Conservation (phyloP, 2,797 vertebrate genomes). For the Ambastaia sidthimunki region DNA sequence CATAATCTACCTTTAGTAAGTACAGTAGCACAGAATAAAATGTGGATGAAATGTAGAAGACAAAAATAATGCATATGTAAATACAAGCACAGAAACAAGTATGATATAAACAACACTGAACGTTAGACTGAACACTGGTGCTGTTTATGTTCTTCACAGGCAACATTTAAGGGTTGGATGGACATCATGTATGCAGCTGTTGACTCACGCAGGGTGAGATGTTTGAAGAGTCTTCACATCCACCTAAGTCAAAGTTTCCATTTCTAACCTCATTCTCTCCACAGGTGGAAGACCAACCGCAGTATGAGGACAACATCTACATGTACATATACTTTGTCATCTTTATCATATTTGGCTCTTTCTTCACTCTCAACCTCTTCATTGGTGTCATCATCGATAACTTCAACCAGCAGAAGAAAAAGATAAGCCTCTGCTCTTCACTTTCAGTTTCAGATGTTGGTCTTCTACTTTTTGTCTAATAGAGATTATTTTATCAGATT, state of each 20-base stretch:
- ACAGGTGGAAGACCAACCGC: slow-evolving; percentile 88
- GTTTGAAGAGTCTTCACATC: slow-evolving; percentile 1
- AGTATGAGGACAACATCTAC: slow-evolving; percentile 97
- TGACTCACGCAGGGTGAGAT: slow-evolving; percentile 90
- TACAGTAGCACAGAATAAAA: no score
- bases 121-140: no score
- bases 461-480: neutral
- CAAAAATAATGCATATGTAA: no score
- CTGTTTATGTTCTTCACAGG: slow-evolving; percentile 74
- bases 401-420: slow-evolving; percentile 99
- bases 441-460: neutral
- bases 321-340: slow-evolving; percentile 99
- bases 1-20: no score
- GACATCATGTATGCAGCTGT: slow-evolving; percentile 99
- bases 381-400: slow-evolving; percentile 99
- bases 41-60: no score
- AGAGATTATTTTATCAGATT: slow-evolving; percentile 67
- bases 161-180: slow-evolving; percentile 99
- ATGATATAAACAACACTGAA: no score
- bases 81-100: no score
- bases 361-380: slow-evolving; percentile 98
- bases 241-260: neutral
- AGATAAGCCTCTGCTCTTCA: slow-evolving; percentile 85
- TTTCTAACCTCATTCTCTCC: slow-evolving; percentile 23
- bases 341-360: slow-evolving; percentile 99